Evolutionary conservation across 1,140 invertebrate genomes (phyloP), one percentile per base, ranked within the genome.

Genomic region (Colletes gigas): DNA sequence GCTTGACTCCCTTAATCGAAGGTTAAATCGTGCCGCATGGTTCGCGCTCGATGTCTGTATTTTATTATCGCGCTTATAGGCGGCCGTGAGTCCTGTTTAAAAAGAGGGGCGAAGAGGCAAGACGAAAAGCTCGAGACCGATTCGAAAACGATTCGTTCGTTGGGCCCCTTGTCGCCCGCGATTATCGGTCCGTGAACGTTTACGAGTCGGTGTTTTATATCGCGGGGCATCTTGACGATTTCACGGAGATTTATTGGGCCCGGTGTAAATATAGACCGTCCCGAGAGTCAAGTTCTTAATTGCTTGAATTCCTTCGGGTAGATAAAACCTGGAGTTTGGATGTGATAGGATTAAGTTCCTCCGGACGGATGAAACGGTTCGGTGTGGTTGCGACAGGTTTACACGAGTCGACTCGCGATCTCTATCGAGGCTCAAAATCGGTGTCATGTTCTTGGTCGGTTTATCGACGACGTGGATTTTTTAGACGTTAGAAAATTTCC

Each of bases 11-110:
- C 70, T 81, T 83, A 83, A 83, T 83, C 82, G 79, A 83, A 83
- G 82, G 82, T 83, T 83, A 83, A 83, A 81, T 83, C 82, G 82
- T 83, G 82, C 82, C 55, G 54, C 78, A 78, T 74, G 70, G 68
- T 30, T 77, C 21, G 62, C 66, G 63, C 10, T 66, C 73, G 67
- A 71, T 71, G 78, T 83, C 82, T 83, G 78, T 83, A 83, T 83
- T 81, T 81, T 81, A 83, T 83, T 81, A 81, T 77, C 68, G 19
- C 70, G 66, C 50, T 5, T 9, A 10, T 10, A 59, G 6, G 4
- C 62, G 52, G 30, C 57, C 57, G 65, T 57, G 73, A 68, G 39
- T 21, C 30, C 19, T 39, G n/a, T 10, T 71, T 21, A 6, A 9
- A 14, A 47, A 30, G 60, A 62, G 59, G 44, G 8, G 44, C 10